Base-by-base conservation (phyloP, 1,140 invertebrate species). In the Lanistes nyassanus region DNA sequence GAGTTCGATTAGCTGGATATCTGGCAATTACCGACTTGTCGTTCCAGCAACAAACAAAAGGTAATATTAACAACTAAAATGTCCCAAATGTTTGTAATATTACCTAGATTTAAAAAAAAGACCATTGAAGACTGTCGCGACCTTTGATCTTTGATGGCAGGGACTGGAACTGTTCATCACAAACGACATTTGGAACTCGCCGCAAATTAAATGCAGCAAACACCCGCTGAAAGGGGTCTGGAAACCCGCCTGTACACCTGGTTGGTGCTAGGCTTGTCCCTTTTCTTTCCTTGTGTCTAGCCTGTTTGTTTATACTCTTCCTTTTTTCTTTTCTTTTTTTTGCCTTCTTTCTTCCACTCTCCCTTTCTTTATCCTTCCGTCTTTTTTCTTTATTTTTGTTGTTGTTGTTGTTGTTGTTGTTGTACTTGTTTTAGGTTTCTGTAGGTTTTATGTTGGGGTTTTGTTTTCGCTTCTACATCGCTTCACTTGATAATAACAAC, bases 221-320 rank as follows among this genome's bases (percentile, higher is more conserved):
- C 56, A 72, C 55, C 53, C 51, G 23, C 56, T 72, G 53, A 19
- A 39, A 1, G n/a, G 56, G 5, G 7, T 53, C 26, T 58, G 53
- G 70, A 42, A 36, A 39, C 26, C 34, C 29, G 56, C 70, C 23
- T 72, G 70, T 58, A n/a, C 37, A 39, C 56, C 56, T 23, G 34
- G 53, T 60, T 16, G 36, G 56, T 39, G 23, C 21, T 23, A 55
- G 7, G 67, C 21, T 23, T 56, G 0, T 23, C 11, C 23, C 11
- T 51, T n/a, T n/a, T 51, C 31, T 29, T 55, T 13, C 19, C 34
- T 69, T 7, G 16, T 67, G n/a, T 39, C 13, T 51, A 47, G 9
- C 13, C 53, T 16, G 53, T 16, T 55, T 13, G n/a, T n/a, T n/a
- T n/a, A n/a, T n/a, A n/a, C 13, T 55, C n/a, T 16, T 55, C 13